Percentiles rank a stretch among this genome's conserved stretches.
phyloP scores from a whole-genome alignment of 2,113 vertebrate species.

The Nibea albiflora region DNA sequence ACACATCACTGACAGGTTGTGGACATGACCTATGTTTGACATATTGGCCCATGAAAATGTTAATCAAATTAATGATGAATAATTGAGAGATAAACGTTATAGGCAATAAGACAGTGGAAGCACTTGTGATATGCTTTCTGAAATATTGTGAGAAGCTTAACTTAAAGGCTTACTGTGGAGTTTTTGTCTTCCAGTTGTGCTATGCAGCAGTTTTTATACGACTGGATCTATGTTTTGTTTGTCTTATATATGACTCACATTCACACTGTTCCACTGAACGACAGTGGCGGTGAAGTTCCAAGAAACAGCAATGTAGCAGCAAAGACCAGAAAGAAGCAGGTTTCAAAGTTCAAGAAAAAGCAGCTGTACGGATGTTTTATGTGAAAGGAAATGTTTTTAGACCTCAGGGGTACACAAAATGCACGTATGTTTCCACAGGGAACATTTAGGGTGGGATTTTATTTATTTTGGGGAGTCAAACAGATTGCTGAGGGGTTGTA shows the following conservation, averaged over 20 bases:
- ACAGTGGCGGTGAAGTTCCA: background rate
- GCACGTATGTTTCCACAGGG: background rate
- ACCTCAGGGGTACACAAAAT: too few relatives aligned
- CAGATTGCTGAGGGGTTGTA: background rate
- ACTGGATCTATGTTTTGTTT: background rate
- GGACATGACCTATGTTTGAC: background rate
- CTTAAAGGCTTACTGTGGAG: too few relatives aligned
- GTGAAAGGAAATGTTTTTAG: background rate
- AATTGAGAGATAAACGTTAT: background rate
- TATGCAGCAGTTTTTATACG: too few relatives aligned
- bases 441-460: background rate
- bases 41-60: background rate
- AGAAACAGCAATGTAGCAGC: background rate
- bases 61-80: background rate
- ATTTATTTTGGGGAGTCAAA: background rate
- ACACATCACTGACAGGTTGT: background rate
- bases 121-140: too few relatives aligned
- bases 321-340: background rate
- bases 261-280: background rate
- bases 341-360: background rate
- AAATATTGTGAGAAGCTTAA: too few relatives aligned
- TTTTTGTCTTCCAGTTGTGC: too few relatives aligned
- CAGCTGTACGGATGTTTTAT: too few relatives aligned
- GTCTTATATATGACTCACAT: background rate
- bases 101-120: too few relatives aligned